A percentile compares a stretch with the other conserved stretches of the same genome.
Conservation (phyloP, 2,888 invertebrate species). For the Elmis aenea region DNA sequence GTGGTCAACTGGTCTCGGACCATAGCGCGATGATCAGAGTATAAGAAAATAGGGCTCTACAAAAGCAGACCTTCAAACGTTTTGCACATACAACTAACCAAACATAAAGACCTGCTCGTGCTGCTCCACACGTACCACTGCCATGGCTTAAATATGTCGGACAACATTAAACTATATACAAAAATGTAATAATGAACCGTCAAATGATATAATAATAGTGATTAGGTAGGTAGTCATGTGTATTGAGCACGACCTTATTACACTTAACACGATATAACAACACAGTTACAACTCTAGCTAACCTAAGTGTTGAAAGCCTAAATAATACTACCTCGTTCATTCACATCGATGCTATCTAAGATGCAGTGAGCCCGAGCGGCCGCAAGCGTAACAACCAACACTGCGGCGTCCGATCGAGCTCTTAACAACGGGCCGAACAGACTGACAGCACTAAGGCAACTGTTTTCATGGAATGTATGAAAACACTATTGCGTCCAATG, state of each 20-base stretch:
- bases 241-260: constrained; percentile 47
- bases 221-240: constrained; percentile 47
- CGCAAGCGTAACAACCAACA: constrained; percentile 29
- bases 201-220: constrained; percentile 41
- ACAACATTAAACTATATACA: constrained; percentile 38
- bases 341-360: constrained; percentile 33
- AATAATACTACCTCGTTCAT: constrained; percentile 45
- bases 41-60: constrained; percentile 46
- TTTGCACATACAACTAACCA: constrained; percentile 24
- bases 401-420: constrained; percentile 22
- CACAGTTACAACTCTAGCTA: constrained; percentile 50
- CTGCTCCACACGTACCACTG: constrained; percentile 10
- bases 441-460: constrained; percentile 47
- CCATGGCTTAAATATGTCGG: constrained; percentile 16
- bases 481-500: constrained; percentile 42
- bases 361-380: constrained; percentile 22
- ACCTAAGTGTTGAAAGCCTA: constrained; percentile 49
- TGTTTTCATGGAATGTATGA: constrained; percentile 49
- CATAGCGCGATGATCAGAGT: constrained; percentile 38
- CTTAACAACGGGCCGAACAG: constrained; percentile 26
- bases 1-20: constrained; percentile 46
- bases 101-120: constrained; percentile 14
- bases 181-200: constrained; percentile 34
- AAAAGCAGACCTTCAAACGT: constrained; percentile 42
- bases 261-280: constrained; percentile 49